These are phyloP conservation scores for Dolichallabes microphthalmus DNA, from an alignment of 2,113 vertebrate species.

Conservation along the genomic window DNA sequence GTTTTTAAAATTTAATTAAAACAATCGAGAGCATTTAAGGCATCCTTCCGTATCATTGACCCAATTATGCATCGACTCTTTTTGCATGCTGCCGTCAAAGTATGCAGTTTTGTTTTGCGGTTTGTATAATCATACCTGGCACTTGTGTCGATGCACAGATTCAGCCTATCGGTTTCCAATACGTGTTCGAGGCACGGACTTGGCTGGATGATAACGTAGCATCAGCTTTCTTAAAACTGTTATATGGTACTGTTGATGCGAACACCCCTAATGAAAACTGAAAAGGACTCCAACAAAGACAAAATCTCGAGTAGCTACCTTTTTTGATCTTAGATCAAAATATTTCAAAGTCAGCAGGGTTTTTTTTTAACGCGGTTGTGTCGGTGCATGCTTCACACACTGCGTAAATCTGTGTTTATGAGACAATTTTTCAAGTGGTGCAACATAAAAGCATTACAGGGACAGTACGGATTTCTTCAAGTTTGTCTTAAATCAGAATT, in stretches of 20 bases:
- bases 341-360: neutral
- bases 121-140: conserved; percentile 35
- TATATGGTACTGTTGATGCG: neutral
- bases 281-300: neutral
- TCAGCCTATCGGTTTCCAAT: conserved; percentile 30
- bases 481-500: too few species aligned
- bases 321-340: neutral
- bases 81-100: neutral
- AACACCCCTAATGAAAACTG: neutral
- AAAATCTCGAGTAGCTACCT: neutral
- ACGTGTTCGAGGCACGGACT: neutral
- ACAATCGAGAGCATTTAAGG: neutral
- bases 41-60: conserved; percentile 5
- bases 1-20: conserved; percentile 9
- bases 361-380: neutral
- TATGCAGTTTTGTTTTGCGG: conserved; percentile 24
- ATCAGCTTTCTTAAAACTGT: neutral
- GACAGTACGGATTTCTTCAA: too few species aligned
- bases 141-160: conserved; percentile 38
- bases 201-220: neutral
- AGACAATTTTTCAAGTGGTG: neutral
- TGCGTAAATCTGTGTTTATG: neutral
- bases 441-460: too few species aligned
- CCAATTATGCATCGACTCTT: conserved; percentile 22
- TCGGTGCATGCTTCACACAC: neutral